phyloP scores from a whole-genome alignment of 1,140 invertebrate genomes.

The Adoxophyes honmai region DNA sequence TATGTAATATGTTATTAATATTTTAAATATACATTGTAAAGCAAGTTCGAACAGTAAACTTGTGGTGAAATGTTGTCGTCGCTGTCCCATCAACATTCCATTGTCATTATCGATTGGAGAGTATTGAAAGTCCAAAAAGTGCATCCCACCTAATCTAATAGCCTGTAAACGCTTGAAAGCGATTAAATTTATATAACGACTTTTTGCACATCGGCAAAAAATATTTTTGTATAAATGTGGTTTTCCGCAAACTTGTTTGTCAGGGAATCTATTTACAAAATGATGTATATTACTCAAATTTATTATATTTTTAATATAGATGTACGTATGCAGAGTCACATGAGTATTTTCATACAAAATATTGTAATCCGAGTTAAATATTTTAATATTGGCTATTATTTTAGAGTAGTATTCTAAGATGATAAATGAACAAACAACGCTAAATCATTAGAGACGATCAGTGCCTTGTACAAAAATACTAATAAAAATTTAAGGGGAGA shows the following conservation, averaged over 20 bases:
- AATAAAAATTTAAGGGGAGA: slow-evolving; percentile 65
- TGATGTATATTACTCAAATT: slow-evolving; percentile 67
- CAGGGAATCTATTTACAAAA: slow-evolving; percentile 67
- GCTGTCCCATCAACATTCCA: slow-evolving; percentile 63
- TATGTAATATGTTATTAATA: slow-evolving; percentile 23
- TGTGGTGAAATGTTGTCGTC: slow-evolving; percentile 27
- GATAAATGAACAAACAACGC: slow-evolving; percentile 53
- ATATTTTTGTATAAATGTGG: slow-evolving; percentile 70
- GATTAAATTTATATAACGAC: slow-evolving; percentile 28
- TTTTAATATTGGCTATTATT: slow-evolving; percentile 74
- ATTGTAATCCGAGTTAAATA: slow-evolving; percentile 68
- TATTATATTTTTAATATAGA: slow-evolving; percentile 65
- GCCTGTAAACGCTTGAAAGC: slow-evolving; percentile 11
- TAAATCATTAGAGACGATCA: slow-evolving; percentile 66
- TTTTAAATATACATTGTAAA: slow-evolving; percentile 22
- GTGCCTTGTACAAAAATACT: slow-evolving; percentile 69
- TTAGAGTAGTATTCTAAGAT: slow-evolving; percentile 59
- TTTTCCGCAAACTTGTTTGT: slow-evolving; percentile 50
- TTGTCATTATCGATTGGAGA: slow-evolving; percentile 57
- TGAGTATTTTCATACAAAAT: slow-evolving; percentile 73
- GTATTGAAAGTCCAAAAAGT: slow-evolving; percentile 54
- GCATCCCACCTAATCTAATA: slow-evolving; percentile 63
- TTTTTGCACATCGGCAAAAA: slow-evolving; percentile 43
- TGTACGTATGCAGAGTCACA: slow-evolving; percentile 71
- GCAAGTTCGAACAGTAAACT: slow-evolving; percentile 34